A percentile compares a stretch with the other conserved stretches of the same genome.
Conservation (phyloP, 2,113 vertebrate genomes). For the Rhegmatorhina hoffmannsi region DNA sequence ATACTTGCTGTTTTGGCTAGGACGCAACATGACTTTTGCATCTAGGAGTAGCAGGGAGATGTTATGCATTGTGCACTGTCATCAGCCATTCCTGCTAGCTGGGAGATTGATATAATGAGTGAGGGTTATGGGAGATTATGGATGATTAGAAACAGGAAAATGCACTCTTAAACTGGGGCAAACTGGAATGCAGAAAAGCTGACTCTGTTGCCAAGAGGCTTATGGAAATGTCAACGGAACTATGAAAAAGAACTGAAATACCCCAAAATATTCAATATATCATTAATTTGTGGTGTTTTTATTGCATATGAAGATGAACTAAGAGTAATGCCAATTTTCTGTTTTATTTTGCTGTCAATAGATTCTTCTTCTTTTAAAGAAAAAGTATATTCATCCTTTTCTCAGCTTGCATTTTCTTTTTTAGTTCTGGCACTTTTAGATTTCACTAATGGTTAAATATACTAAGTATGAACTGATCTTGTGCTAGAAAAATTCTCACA, state of each 20-base stretch:
- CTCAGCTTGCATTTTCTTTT: background rate
- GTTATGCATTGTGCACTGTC: background rate
- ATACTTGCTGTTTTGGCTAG: background rate
- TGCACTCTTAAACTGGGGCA: background rate
- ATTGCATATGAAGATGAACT: background rate
- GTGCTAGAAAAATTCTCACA: background rate
- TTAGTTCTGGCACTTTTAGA: background rate
- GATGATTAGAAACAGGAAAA: background rate
- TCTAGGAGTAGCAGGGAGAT: background rate
- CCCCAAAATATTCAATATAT: background rate
- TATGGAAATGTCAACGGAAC: background rate
- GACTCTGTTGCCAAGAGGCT: background rate
- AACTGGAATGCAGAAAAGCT: background rate
- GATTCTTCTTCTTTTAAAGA: background rate
- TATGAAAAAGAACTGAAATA: slow-evolving; percentile 10
- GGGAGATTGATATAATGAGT: background rate
- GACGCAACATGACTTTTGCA: background rate
- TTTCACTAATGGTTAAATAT: background rate
- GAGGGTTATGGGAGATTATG: background rate
- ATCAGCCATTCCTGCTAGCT: background rate
- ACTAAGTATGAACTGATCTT: background rate
- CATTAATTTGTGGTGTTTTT: background rate
- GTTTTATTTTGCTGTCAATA: background rate
- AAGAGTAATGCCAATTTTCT: background rate
- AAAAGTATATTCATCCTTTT: background rate